Conservation (phyloP, 2,888 invertebrate species). For the Drosophila barbarae region DNA sequence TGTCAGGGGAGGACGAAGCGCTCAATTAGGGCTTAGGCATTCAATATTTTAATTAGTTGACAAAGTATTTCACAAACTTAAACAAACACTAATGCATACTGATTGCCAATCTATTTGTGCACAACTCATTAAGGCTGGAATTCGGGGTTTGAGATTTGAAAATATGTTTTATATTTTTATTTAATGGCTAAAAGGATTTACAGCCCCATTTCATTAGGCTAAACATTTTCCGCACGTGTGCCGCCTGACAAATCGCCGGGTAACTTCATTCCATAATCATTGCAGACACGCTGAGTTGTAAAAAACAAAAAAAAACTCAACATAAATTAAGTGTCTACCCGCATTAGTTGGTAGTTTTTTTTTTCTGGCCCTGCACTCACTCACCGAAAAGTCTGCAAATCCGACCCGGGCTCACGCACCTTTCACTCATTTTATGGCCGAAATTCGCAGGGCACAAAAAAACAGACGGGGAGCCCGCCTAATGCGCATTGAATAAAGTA, state of each 20-base stretch:
- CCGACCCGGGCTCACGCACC: constrained; percentile 21
- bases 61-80: constrained; percentile 28
- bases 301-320: constrained; percentile 41
- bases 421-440: constrained; percentile 20
- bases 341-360: constrained; percentile 64
- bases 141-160: background rate
- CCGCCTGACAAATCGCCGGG: constrained; percentile 17
- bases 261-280: constrained; percentile 17
- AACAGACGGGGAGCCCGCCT: constrained; percentile 43
- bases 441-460: constrained; percentile 11
- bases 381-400: constrained; percentile 2
- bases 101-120: constrained; percentile 23
- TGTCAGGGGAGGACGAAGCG: background rate
- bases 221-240: constrained; percentile 12
- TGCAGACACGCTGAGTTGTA: constrained; percentile 28
- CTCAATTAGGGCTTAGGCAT: constrained; percentile 26
- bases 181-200: background rate
- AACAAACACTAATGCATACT: constrained; percentile 30
- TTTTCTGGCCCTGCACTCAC: background rate
- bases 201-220: constrained; percentile 15
- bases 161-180: background rate
- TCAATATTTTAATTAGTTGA: constrained; percentile 39
- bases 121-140: constrained; percentile 7
- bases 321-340: constrained; percentile 63
- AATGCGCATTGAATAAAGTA: constrained; percentile 73